phyloP scores from a whole-genome alignment of 2,113 vertebrate genomes.

The Hyperopisus bebe region DNA sequence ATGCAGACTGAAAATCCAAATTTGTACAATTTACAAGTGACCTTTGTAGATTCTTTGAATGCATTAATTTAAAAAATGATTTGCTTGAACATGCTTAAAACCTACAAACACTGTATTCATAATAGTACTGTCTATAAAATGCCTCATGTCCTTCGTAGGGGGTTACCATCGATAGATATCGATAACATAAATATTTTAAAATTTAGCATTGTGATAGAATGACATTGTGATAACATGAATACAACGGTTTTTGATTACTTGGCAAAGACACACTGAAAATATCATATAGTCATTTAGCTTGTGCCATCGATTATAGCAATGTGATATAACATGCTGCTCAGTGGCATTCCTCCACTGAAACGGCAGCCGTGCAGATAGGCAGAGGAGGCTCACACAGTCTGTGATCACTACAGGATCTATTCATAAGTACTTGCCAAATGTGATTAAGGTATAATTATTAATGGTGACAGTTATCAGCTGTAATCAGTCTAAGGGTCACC shows the following conservation, averaged over 20 bases:
- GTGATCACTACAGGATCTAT: background rate
- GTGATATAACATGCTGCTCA: background rate
- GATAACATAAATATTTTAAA: background rate
- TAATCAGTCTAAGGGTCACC: constrained; percentile 7
- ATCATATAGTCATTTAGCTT: background rate
- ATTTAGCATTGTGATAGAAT: background rate
- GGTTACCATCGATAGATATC: background rate
- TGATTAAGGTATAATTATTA: constrained; percentile 21
- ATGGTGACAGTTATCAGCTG: constrained; percentile 26
- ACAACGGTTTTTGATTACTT: background rate
- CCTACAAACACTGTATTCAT: background rate
- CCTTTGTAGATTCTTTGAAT: background rate
- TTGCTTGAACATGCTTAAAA: background rate
- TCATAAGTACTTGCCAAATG: background rate
- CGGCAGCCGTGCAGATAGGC: background rate
- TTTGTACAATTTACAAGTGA: background rate
- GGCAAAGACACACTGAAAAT: background rate
- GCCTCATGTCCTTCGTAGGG: background rate
- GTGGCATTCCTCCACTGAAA: background rate
- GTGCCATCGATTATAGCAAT: background rate
- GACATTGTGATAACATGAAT: background rate
- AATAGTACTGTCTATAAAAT: background rate
- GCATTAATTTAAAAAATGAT: background rate
- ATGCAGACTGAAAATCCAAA: background rate
- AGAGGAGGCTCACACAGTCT: background rate